phyloP scores from a whole-genome alignment of 2,113 vertebrate species.

The Cyanoramphus novaezelandiae region DNA sequence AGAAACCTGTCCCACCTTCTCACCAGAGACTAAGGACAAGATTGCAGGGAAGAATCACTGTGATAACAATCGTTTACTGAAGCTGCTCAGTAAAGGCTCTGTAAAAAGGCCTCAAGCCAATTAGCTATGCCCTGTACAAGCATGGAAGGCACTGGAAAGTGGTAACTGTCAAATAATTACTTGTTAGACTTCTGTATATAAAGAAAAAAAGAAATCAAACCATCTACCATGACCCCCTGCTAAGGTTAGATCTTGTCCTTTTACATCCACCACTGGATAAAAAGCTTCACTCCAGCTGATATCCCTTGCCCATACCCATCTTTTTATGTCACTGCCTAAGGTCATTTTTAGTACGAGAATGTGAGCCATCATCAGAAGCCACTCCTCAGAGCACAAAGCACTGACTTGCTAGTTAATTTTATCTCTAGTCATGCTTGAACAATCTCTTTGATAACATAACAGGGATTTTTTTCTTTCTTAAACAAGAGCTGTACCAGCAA shows the following conservation, averaged over 20 bases:
- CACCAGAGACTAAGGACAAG: neutral
- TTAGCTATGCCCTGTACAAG: fast-evolving
- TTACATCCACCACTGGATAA: neutral
- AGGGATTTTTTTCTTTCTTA: neutral
- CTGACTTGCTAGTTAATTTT: conserved; percentile 13
- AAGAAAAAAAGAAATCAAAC: neutral
- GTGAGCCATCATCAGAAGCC: neutral
- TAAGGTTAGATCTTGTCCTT: neutral
- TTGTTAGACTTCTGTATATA: neutral
- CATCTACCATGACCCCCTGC: neutral
- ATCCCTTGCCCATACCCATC: neutral
- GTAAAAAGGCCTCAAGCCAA: neutral
- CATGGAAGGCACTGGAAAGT: neutral
- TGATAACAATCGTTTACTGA: neutral
- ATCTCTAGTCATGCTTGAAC: conserved; percentile 18
- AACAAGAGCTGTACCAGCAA: conserved; percentile 1
- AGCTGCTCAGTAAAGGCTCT: neutral
- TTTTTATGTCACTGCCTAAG: neutral
- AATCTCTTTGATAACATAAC: neutral
- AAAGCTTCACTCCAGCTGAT: neutral
- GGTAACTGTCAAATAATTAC: neutral
- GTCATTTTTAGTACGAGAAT: neutral
- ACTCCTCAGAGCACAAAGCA: neutral
- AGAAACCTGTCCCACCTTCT: neutral
- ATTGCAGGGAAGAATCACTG: neutral